Percentiles rank a stretch among this genome's conserved stretches.
Conservation (phyloP, 1,140 invertebrate species). For the Triops cancriformis region DNA sequence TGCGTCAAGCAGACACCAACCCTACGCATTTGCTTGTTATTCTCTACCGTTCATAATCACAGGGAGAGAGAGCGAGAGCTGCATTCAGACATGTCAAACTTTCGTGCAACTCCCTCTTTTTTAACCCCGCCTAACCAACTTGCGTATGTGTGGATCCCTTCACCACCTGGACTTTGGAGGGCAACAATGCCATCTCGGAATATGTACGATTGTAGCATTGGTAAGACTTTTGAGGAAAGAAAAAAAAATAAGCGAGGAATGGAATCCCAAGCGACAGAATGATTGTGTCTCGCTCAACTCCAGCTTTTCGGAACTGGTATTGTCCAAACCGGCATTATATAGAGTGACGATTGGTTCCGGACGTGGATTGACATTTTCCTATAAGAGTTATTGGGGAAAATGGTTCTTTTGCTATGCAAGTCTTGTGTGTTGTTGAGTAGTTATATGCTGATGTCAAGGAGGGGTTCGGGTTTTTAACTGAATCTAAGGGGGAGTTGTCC, state of each 20-base stretch:
- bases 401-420: background rate
- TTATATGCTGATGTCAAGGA: slow-evolving; percentile 14
- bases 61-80: background rate
- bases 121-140: slow-evolving; percentile 3
- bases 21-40: background rate
- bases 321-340: background rate
- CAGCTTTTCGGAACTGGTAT: background rate
- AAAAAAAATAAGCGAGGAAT: background rate
- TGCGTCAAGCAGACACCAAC: background rate
- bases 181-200: background rate
- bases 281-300: slow-evolving; percentile 8
- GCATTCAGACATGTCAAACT: background rate
- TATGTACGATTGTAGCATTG: background rate
- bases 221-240: background rate
- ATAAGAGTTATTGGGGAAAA: slow-evolving; percentile 14
- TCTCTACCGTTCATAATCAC: background rate
- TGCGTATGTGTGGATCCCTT: background rate
- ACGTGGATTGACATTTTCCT: slow-evolving; percentile 10
- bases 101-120: background rate
- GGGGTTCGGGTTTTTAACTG: slow-evolving; percentile 7
- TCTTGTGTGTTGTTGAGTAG: background rate
- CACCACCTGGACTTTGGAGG: background rate
- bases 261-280: background rate
- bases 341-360: slow-evolving; percentile 12
- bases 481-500: background rate